Percentiles rank a stretch among this genome's conserved stretches.
phyloP scores from a whole-genome alignment of 1,140 invertebrate species.

The Drosophila ohnishii region DNA sequence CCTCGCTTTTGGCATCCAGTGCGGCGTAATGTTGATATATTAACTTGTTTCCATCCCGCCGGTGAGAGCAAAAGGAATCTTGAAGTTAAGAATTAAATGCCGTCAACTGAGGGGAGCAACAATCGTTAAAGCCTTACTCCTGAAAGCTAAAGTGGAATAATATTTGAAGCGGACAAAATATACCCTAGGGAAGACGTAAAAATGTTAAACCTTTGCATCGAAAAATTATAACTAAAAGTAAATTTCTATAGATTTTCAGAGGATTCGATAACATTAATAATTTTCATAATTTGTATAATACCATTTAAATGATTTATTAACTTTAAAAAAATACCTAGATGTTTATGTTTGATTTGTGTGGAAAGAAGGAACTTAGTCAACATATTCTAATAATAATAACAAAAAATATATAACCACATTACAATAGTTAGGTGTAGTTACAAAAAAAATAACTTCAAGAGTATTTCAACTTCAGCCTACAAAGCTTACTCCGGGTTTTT shows the following conservation, averaged over 20 bases:
- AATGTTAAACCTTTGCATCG: neutral
- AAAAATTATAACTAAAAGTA: too few species aligned
- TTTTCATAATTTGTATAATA: too few species aligned
- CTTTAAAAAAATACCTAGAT: too few species aligned
- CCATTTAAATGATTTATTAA: too few species aligned
- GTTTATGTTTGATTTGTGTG: too few species aligned
- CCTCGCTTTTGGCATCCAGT: constrained; percentile 37
- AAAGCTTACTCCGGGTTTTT: neutral
- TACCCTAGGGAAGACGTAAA: neutral
- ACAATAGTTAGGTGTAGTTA: too few species aligned
- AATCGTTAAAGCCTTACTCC: constrained; percentile 3
- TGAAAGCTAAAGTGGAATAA: neutral
- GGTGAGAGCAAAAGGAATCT: neutral
- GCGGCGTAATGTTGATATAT: constrained; percentile 60
- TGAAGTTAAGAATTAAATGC: constrained; percentile 61
- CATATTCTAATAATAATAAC: too few species aligned
- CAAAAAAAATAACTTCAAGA: neutral
- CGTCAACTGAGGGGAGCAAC: constrained; percentile 3
- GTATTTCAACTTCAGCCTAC: neutral
- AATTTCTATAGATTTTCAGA: too few species aligned
- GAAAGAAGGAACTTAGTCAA: too few species aligned
- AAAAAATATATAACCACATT: too few species aligned
- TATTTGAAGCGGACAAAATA: neutral
- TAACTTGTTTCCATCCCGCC: constrained; percentile 45
- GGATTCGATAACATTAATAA: too few species aligned